Percentiles rank a stretch among this genome's conserved stretches.
These are phyloP conservation scores for Drosophila sp. DNA, from an alignment of 1,140 invertebrate species.

Conservation along the genomic window DNA sequence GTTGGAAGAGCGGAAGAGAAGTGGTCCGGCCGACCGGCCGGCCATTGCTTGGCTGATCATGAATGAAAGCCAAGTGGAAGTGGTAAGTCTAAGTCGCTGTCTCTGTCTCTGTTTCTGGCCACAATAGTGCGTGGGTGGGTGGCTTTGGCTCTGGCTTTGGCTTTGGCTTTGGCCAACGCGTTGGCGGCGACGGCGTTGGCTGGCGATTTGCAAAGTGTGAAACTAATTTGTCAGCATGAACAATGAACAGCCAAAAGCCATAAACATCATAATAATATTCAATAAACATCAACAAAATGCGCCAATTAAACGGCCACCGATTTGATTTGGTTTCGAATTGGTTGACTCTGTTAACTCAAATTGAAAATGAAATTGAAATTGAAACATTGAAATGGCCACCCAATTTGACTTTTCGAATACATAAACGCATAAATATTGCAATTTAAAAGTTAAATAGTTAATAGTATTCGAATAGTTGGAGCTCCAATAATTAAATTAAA, in stretches of 20 bases:
- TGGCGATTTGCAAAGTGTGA: slow-evolving; percentile 70
- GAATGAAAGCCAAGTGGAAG: slow-evolving; percentile 42
- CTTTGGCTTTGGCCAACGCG: slow-evolving; percentile 13
- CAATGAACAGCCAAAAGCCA: slow-evolving; percentile 76
- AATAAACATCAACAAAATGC: slow-evolving; percentile 79
- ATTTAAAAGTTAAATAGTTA: too few relatives aligned
- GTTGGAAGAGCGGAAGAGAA: slow-evolving; percentile 1
- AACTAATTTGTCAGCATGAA: slow-evolving; percentile 80
- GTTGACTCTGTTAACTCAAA: background rate
- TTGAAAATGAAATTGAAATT: slow-evolving; percentile 5
- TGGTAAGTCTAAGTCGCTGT: slow-evolving; percentile 4
- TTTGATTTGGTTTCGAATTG: slow-evolving; percentile 26
- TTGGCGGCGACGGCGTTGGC: slow-evolving; percentile 42
- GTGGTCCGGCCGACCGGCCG: slow-evolving; percentile 20
- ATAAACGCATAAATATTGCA: too few relatives aligned
- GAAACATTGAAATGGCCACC: background rate
- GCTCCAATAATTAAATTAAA: too few relatives aligned
- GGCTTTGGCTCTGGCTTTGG: slow-evolving; percentile 13
- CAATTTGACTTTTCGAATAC: background rate
- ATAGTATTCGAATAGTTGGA: too few relatives aligned
- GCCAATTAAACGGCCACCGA: slow-evolving; percentile 69
- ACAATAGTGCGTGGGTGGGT: slow-evolving; percentile 17
- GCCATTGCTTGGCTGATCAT: slow-evolving; percentile 28
- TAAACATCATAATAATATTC: slow-evolving; percentile 80
- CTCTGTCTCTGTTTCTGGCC: background rate